Base-by-base conservation (phyloP, 2,797 vertebrate species). In the Todus mexicanus region DNA sequence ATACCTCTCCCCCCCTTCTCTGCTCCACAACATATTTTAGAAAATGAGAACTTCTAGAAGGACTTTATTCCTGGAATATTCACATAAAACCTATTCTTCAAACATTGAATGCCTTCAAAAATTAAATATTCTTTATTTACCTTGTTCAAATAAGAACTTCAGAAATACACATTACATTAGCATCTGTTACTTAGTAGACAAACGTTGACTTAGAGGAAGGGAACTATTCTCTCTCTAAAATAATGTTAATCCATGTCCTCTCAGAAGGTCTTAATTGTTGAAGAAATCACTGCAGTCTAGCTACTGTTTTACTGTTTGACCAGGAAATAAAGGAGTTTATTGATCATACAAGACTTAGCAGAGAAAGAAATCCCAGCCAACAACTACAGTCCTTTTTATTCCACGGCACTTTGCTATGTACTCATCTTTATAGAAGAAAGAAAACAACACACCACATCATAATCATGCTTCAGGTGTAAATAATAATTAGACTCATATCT, bases 381-480 rank as follows among this genome's bases (percentile, higher is more conserved):
- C 4, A 60, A 5, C 7, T 22, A 60, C 16, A 38, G 31, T 27
- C 17, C 11, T 71, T 64, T 48, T 33, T 22, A 69, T 20, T 68
- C 11, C 20, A 70, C 19, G 42, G 5, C 9, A 51, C 4, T 21
- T 56, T 50, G 10, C 10, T 53, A 19, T 31, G 4, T 43, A 15
- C 11, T 27, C 14, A 43, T 33, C 10, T 16, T 71, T 23, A 71
- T 5, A 27, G 12, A 29, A 37, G 10, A 2, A 2, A 63, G 35
- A 75, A 50, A 53, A 4, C 0, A 31, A 31, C 25, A 26, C 0
- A 38, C 7, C n/a, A 16, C 4, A 31, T 26, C 3, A 2, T 38
- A 61, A 80, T 10, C 17, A 22, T 8, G 25, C 60, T 71, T 77
- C n/a, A 57, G 20, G 12, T 45, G 6, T 6, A 70, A 65, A 45